Base-by-base conservation (phyloP, 2,113 vertebrate species). In the Myrmophylax atrothorax region DNA sequence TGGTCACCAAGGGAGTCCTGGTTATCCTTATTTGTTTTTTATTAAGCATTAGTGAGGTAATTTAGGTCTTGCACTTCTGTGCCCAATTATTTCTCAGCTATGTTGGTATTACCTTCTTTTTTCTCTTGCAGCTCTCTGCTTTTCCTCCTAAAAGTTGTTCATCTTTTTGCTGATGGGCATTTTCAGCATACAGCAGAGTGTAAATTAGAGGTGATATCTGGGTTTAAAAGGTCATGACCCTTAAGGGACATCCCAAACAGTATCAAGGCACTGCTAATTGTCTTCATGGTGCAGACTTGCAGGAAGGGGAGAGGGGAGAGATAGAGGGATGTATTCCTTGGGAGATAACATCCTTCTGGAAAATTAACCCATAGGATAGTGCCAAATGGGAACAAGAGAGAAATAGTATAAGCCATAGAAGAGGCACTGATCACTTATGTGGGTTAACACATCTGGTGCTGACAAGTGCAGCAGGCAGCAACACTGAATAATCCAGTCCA, bases 241-340 rank as follows among this genome's bases (percentile, higher is more conserved):
- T 68, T 49, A 60, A 64, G n/a, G 35, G 9, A 22, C 60, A 37
- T 72, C 80, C 20, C 14, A 25, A 40, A 20, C 3, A 58, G 26
- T 42, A 52, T 18, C 8, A 58, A 62, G 63, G 9, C 2, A 11
- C 14, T 90, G 23, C 23, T 16, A 2, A 23, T 47, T 80, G 18
- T 14, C 5, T 7, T 37, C 28, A n/a, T 38, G 15, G 12, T 5
- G 5, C 2, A 1, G 4, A 0, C 7, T 46, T 42, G 38, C 26
- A 59, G 47, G 2, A 9, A 69, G 26, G 31, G 46, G 28, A 73
- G 86, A 46, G 44, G 9, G 35, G 16, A 42, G 50, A 63, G 16
- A 11, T 4, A 9, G 42, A 19, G 14, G 18, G 18, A 17, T 52
- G 9, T n/a, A 0, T 28, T 52, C 19, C 23, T 68, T 72, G 26